Base-by-base conservation (phyloP, 2,113 vertebrate species). In the Siphamia tubifer region DNA sequence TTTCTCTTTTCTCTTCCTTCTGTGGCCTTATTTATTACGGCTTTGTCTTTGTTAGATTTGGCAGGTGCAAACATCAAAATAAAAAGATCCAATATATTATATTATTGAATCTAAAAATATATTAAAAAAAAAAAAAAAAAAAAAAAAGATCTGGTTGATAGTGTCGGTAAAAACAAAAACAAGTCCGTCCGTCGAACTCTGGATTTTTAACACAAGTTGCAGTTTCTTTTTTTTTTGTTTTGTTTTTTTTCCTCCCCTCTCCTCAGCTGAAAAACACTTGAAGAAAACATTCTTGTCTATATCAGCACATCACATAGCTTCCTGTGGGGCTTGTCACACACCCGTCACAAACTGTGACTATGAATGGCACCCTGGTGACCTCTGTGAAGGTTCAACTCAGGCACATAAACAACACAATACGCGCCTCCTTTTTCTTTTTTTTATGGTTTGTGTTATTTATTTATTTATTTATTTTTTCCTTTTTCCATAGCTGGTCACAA, bases 261-360 rank as follows among this genome's bases (percentile, higher is more conserved):
- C 6, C 3, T 1, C 25, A 10, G 6, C 11, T 5, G 31, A 43
- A 68, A 10, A 78, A 62, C 55, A 64, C 66, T 85, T 77, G 10
- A 57, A 70, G 77, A 73, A 83, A 80, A 68, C 57, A 74, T 79
- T 79, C 68, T 80, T 86, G 74, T 83, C 79, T 77, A 73, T 44
- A 83, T 86, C 87, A 88, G 86, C 87, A 87, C 75, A 83, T 89
- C 81, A 78, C 52, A 56, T 57, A 3, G 51, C 76, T 68, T 83
- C 81, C 84, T 79, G 70, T 58, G 83, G 81, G 86, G 55, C 75
- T 79, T 86, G 86, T 88, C 85, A 86, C 34, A 68, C 75, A 61
- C 68, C 79, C 61, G 45, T 88, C 89, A 87, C 70, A 71, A 58
- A 67, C 60, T 66, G 57, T 81, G 81, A 86, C 84, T 64, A 39